Conservation (phyloP, 2,888 invertebrate genomes). For the Silvanus unidentatus region DNA sequence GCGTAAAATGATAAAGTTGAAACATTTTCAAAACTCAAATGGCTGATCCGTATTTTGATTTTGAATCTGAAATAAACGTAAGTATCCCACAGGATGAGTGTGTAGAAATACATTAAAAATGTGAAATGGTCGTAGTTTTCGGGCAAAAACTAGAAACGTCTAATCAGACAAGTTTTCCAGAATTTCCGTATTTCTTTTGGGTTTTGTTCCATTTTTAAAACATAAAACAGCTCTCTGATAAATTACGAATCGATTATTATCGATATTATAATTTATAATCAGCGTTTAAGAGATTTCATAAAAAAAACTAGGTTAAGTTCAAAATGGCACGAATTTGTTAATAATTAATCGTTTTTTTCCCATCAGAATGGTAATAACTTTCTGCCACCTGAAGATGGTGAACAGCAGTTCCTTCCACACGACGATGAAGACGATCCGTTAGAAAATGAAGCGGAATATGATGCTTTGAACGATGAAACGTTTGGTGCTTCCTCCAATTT, state of each 20-base stretch:
- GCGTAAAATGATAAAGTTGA: conserved; percentile 33
- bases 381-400: not conserved
- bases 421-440: conserved; percentile 58
- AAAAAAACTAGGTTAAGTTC: conserved; percentile 1
- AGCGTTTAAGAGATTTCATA: too few species aligned
- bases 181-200: not conserved
- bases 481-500: conserved; percentile 60
- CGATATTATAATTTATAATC: too few species aligned
- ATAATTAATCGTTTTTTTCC: too few species aligned
- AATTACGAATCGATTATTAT: too few species aligned
- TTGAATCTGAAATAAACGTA: conserved; percentile 73
- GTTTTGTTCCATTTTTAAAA: not conserved
- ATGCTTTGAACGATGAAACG: conserved; percentile 88
- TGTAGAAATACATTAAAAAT: too few species aligned
- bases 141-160: too few species aligned
- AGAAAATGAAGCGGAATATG: conserved; percentile 72
- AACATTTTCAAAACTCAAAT: conserved; percentile 50
- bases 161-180: too few species aligned
- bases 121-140: too few species aligned
- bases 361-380: conserved; percentile 38
- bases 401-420: conserved; percentile 29
- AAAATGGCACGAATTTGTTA: not conserved
- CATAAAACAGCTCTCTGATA: too few species aligned
- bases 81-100: too few species aligned
- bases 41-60: conserved; percentile 86